Evolutionary conservation across 2,888 invertebrate species (phyloP).

Genomic region (Microctonus brassicae): DNA sequence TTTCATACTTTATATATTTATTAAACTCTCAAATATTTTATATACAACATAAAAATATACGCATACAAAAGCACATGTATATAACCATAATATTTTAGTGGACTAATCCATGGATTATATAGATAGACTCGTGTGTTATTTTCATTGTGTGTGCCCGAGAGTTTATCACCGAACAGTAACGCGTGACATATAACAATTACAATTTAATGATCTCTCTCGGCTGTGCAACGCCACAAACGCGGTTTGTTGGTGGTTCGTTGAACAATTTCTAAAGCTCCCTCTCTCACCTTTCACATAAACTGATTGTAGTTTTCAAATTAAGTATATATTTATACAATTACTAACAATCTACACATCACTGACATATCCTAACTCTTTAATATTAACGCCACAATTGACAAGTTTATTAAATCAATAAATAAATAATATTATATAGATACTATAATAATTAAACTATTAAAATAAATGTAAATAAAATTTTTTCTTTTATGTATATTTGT

Average conservation of each 20-base stretch:
- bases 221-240: constrained; percentile 16
- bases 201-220: constrained; percentile 33
- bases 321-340: not conserved
- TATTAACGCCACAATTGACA: not conserved
- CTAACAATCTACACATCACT: not conserved
- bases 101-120: not conserved
- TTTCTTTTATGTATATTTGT: no score
- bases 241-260: constrained; percentile 26
- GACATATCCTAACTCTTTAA: not conserved
- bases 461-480: not conserved
- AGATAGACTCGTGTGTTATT: not conserved
- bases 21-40: no score
- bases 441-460: not conserved
- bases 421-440: no score
- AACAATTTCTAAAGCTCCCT: constrained; percentile 24
- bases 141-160: not conserved
- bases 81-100: not conserved
- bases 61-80: not conserved
- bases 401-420: not conserved
- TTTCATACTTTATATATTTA: no score
- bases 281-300: constrained; percentile 16
- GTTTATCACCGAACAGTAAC: not conserved
- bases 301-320: not conserved
- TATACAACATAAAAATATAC: not conserved
- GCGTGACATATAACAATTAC: constrained; percentile 28